Percentiles rank a stretch among this genome's conserved stretches.
phyloP scores from a whole-genome alignment of 2,113 vertebrate species.

The Syngnathus scovelli region DNA sequence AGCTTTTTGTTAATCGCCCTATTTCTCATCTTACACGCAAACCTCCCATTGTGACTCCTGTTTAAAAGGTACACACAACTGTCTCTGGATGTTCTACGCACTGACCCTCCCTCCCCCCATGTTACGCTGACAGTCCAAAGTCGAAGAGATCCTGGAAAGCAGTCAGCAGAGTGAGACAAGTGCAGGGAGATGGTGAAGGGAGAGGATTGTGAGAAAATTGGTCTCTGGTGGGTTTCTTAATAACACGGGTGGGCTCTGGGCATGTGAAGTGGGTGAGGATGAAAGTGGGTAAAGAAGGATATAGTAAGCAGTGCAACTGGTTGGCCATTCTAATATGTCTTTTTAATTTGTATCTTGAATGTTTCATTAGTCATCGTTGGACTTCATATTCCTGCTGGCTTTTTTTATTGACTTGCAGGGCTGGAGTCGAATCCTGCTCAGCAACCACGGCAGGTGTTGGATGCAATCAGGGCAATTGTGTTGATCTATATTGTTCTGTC shows the following conservation, averaged over 20 bases:
- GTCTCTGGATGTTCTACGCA: constrained; percentile 7
- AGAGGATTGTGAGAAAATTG: constrained; percentile 55
- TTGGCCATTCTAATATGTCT: not conserved
- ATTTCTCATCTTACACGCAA: not conserved
- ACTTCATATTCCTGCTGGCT: not conserved
- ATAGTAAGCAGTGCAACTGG: not conserved
- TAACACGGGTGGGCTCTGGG: constrained; percentile 27
- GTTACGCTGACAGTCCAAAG: constrained; percentile 45
- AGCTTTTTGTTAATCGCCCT: not conserved
- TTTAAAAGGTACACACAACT: constrained; percentile 12
- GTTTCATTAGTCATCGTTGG: not conserved
- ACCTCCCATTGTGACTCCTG: not conserved
- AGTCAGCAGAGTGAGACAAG: constrained; percentile 51
- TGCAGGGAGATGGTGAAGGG: constrained; percentile 39
- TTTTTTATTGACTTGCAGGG: not conserved
- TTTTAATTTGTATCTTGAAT: not conserved
- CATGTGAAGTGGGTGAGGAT: constrained; percentile 3
- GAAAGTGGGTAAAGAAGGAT: not conserved
- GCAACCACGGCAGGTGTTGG: not conserved
- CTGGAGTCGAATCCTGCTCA: not conserved
- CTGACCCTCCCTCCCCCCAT: not conserved
- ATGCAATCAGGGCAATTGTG: not conserved
- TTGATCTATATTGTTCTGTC: not conserved
- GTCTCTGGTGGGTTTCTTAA: constrained; percentile 52
- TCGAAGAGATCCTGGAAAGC: constrained; percentile 41